A percentile compares a stretch with the other conserved stretches of the same genome.
Conservation (phyloP, 2,888 invertebrate genomes). For the Melanargia galathea region DNA sequence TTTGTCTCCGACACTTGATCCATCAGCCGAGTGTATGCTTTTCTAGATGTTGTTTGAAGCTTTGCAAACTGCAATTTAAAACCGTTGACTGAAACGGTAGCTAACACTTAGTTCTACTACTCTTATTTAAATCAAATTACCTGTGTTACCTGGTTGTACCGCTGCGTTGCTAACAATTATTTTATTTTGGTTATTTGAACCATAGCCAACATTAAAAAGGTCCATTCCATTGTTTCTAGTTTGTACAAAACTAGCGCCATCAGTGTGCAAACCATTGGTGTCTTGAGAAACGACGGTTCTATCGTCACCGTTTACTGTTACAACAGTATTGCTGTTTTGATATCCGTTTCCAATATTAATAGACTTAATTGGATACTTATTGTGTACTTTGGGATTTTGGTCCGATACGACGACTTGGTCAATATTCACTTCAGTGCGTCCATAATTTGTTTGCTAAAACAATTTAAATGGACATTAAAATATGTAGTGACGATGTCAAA, state of each 20-base stretch:
- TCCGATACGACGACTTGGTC: too few relatives aligned
- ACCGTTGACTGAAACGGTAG: background rate
- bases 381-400: too few relatives aligned
- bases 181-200: background rate
- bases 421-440: too few relatives aligned
- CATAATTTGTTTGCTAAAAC: too few relatives aligned
- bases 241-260: background rate
- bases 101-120: background rate
- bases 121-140: background rate
- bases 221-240: background rate
- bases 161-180: background rate
- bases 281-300: background rate
- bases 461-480: too few relatives aligned
- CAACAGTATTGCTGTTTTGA: background rate
- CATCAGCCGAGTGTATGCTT: background rate
- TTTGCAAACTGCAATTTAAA: too few relatives aligned
- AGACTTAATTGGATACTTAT: too few relatives aligned
- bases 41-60: background rate
- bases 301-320: background rate
- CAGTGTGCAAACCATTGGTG: background rate
- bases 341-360: background rate
- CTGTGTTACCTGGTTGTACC: background rate
- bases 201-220: background rate
- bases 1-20: background rate
- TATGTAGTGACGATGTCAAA: too few relatives aligned